These are phyloP conservation scores for Opisthograptis luteolata DNA, from an alignment of 2,888 invertebrate species.

Conservation along the genomic window DNA sequence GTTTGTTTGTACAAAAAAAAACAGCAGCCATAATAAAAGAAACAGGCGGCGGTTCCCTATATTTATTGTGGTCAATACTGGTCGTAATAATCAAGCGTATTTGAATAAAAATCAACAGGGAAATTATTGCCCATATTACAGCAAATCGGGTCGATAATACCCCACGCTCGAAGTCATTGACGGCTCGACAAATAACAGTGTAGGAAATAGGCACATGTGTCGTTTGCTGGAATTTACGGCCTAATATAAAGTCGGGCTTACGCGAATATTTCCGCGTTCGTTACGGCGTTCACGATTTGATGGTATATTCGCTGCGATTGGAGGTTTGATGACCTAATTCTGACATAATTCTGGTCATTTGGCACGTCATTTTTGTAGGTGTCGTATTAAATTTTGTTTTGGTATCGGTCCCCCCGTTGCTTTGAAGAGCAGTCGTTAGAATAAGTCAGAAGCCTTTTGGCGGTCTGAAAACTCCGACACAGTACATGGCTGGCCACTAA, in stretches of 20 bases:
- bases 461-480: too few relatives aligned
- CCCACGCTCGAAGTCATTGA: slow-evolving; percentile 13
- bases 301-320: too few relatives aligned
- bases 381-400: not conserved
- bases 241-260: slow-evolving; percentile 67
- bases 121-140: slow-evolving; percentile 18
- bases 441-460: too few relatives aligned
- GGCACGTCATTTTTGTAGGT: slow-evolving; percentile 6
- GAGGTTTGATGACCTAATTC: slow-evolving; percentile 24
- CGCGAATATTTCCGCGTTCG: slow-evolving; percentile 51
- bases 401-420: not conserved
- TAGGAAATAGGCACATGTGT: slow-evolving; percentile 37
- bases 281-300: slow-evolving; percentile 42
- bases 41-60: too few relatives aligned
- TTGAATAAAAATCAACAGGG: slow-evolving; percentile 9
- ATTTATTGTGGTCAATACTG: too few relatives aligned
- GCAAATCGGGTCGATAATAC: slow-evolving; percentile 21
- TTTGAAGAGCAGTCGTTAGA: too few relatives aligned
- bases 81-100: too few relatives aligned
- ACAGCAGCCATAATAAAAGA: too few relatives aligned
- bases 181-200: slow-evolving; percentile 31
- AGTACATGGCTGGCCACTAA: too few relatives aligned
- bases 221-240: slow-evolving; percentile 69
- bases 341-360: slow-evolving; percentile 12
- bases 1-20: too few relatives aligned